Evolutionary conservation across 2,888 invertebrate species (phyloP).

Genomic region (Eristalinus sepulchralis): DNA sequence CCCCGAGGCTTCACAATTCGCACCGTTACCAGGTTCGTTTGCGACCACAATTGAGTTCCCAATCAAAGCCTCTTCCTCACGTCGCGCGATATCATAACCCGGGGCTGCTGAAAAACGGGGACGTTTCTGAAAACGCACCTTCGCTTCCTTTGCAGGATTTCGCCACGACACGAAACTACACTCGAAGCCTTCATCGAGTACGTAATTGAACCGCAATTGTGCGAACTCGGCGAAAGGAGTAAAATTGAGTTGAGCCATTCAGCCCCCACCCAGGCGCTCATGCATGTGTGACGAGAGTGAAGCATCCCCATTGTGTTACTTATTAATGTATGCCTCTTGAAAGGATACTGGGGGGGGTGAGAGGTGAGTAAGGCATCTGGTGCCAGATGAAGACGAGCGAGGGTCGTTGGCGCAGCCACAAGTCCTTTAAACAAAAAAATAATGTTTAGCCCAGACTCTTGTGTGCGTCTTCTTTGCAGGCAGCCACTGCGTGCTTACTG

Average conservation of each 20-base stretch:
- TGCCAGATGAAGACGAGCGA: neutral
- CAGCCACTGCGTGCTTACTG: constrained; percentile 32
- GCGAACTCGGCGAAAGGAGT: constrained; percentile 66
- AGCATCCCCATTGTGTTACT: constrained; percentile 57
- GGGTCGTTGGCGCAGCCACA: constrained; percentile 41
- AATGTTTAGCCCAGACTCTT: constrained; percentile 5
- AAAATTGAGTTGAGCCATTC: constrained; percentile 5
- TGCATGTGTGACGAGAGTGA: constrained; percentile 16
- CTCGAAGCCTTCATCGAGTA: constrained; percentile 50
- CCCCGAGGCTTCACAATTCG: neutral
- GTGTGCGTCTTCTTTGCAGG: constrained; percentile 4
- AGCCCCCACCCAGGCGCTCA: neutral
- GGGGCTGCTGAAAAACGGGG: neutral
- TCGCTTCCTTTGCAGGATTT: constrained; percentile 35
- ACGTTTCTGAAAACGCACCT: constrained; percentile 25
- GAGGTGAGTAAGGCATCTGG: neutral
- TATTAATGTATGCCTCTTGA: constrained; percentile 61
- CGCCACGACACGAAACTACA: neutral
- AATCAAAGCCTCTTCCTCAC: neutral
- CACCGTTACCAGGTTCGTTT: neutral
- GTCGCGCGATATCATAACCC: too few relatives aligned
- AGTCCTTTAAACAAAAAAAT: constrained; percentile 39
- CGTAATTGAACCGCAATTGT: constrained; percentile 68
- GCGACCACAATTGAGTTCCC: neutral
- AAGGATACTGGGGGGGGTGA: neutral